Conservation (phyloP, 2,888 invertebrate genomes). For the Andricus curvator region DNA sequence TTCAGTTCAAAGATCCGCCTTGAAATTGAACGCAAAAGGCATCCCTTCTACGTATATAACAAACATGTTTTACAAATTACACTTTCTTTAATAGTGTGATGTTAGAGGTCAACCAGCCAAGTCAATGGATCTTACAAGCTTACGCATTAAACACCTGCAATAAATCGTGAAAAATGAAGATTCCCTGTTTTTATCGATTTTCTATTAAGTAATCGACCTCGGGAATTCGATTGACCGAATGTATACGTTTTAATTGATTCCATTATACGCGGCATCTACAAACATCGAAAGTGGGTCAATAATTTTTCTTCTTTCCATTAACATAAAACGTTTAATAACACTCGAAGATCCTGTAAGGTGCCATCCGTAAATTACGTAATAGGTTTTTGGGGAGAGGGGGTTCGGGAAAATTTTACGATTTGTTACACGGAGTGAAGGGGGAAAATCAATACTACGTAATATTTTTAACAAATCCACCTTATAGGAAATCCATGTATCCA, state of each 20-base stretch:
- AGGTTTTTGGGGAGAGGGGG: no score
- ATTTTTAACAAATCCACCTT: no score
- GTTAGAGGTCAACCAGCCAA: constrained; percentile 37
- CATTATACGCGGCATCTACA: not conserved
- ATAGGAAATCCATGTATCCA: no score
- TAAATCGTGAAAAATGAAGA: constrained; percentile 37
- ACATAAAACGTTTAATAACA: constrained; percentile 6
- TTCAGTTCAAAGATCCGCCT: not conserved
- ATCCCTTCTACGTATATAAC: not conserved
- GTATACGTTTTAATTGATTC: not conserved
- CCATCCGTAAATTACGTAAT: no score
- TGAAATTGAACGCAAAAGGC: not conserved
- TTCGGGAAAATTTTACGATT: no score
- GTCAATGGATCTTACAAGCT: constrained; percentile 4
- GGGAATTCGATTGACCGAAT: constrained; percentile 38
- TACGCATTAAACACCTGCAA: constrained; percentile 13
- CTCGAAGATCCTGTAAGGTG: no score
- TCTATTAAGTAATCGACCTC: constrained; percentile 38
- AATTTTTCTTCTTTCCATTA: not conserved
- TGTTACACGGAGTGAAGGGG: no score
- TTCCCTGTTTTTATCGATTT: constrained; percentile 21
- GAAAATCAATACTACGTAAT: no score
- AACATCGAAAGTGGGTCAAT: not conserved
- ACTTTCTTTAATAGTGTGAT: constrained; percentile 24
- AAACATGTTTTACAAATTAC: constrained; percentile 29